Evolutionary conservation across 2,797 vertebrate species (phyloP).

Genomic region (Phrynocephalus guinanensis): DNA sequence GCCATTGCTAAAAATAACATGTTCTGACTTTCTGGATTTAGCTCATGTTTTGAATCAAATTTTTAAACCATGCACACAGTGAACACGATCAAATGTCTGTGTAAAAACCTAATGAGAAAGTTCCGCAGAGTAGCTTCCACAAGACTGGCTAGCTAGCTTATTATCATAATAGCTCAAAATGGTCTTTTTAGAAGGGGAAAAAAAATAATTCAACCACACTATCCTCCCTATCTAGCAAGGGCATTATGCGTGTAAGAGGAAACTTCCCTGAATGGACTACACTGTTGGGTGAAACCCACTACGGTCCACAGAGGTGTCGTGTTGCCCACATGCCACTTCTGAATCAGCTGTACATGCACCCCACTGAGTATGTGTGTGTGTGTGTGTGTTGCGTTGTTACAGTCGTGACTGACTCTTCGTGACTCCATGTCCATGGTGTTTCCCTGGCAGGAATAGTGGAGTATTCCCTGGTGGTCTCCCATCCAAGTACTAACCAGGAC

Average conservation of each 20-base stretch:
- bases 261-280: background rate
- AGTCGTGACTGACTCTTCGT: too few species aligned
- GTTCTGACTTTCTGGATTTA: background rate
- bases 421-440: too few species aligned
- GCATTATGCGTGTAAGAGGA: background rate
- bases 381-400: too few species aligned
- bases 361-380: background rate
- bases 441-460: too few species aligned
- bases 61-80: too few species aligned
- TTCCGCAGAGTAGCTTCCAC: too few species aligned
- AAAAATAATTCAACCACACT: background rate
- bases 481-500: too few species aligned
- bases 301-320: background rate
- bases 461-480: too few species aligned
- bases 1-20: background rate
- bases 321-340: background rate
- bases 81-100: too few species aligned
- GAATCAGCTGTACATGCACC: constrained; percentile 8
- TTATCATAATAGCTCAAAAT: constrained; percentile 6
- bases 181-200: background rate
- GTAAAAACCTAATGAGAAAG: too few species aligned
- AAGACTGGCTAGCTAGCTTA: too few species aligned
- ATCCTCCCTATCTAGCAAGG: background rate
- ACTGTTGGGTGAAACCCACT: background rate
- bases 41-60: background rate